A percentile compares a stretch with the other conserved stretches of the same genome.
phyloP scores from a whole-genome alignment of 2,888 invertebrate genomes.

The Drosophila fungiperda region DNA sequence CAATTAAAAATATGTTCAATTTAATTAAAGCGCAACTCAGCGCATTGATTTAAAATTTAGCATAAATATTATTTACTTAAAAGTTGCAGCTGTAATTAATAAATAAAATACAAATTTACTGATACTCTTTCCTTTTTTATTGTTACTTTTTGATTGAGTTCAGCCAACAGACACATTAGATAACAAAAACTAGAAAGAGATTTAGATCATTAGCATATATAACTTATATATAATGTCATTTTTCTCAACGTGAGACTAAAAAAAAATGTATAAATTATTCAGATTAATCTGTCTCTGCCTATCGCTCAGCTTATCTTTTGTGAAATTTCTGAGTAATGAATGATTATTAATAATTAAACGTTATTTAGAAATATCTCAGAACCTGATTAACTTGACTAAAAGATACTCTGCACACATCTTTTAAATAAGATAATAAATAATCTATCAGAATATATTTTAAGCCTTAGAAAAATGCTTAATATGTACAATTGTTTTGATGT shows the following conservation, averaged over 20 bases:
- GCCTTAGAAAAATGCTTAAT: not conserved
- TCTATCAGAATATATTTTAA: not conserved
- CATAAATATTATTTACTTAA: too few relatives aligned
- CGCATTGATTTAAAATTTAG: not conserved
- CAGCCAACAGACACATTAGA: not conserved
- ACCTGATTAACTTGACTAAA: not conserved
- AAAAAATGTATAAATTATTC: not conserved
- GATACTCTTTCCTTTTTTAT: not conserved
- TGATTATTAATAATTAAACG: not conserved
- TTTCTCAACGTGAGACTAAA: not conserved
- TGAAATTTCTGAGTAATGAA: not conserved
- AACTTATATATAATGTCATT: not conserved
- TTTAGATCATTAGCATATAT: not conserved
- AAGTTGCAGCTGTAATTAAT: not conserved
- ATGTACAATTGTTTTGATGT: not conserved
- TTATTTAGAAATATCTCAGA: not conserved
- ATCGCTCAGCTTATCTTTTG: not conserved
- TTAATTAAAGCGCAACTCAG: constrained; percentile 6
- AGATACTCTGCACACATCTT: not conserved
- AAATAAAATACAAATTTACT: too few relatives aligned
- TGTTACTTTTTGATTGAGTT: not conserved
- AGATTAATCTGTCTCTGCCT: not conserved
- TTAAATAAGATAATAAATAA: not conserved
- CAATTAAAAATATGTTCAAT: not conserved
- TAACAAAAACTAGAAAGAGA: not conserved